A percentile compares a stretch with the other conserved stretches of the same genome.
These are phyloP conservation scores for Catharus minimus DNA, from an alignment of 2,113 vertebrate species.

Conservation along the genomic window DNA sequence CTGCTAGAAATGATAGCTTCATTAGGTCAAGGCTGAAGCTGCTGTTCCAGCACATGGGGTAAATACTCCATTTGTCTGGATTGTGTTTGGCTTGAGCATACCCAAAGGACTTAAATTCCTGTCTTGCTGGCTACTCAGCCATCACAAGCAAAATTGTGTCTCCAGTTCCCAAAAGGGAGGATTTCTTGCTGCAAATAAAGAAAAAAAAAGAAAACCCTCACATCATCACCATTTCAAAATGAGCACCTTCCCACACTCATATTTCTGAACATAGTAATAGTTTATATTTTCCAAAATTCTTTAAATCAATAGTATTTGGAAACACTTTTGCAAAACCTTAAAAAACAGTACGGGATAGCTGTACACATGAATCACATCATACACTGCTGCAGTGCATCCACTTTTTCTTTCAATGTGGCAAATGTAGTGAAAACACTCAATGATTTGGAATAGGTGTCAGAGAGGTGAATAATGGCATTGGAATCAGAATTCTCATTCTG, in stretches of 20 bases:
- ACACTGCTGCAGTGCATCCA: background rate
- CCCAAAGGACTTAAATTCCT: slow-evolving; percentile 9
- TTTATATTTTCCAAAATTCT: background rate
- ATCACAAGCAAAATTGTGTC: background rate
- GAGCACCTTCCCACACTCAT: background rate
- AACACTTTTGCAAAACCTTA: background rate
- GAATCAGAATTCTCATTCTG: slow-evolving; percentile 1
- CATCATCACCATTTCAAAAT: background rate
- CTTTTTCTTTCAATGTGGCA: background rate
- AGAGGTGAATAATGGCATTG: background rate
- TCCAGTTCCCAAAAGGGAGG: background rate
- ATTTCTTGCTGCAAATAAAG: background rate
- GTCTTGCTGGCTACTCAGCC: background rate
- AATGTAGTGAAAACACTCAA: background rate
- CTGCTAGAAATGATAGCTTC: slow-evolving; percentile 34
- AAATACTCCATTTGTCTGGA: slow-evolving; percentile 49
- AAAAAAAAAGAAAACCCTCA: background rate
- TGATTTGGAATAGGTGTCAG: background rate
- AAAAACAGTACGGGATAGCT: background rate
- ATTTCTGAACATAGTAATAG: background rate
- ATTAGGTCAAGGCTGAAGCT: slow-evolving; percentile 51
- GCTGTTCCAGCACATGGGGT: slow-evolving; percentile 24
- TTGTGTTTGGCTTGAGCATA: slow-evolving; percentile 23
- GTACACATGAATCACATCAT: background rate
- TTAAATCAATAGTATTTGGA: background rate